Evolutionary conservation across 2,113 vertebrate genomes (phyloP).

Genomic region (Pogonocichla stellata): DNA sequence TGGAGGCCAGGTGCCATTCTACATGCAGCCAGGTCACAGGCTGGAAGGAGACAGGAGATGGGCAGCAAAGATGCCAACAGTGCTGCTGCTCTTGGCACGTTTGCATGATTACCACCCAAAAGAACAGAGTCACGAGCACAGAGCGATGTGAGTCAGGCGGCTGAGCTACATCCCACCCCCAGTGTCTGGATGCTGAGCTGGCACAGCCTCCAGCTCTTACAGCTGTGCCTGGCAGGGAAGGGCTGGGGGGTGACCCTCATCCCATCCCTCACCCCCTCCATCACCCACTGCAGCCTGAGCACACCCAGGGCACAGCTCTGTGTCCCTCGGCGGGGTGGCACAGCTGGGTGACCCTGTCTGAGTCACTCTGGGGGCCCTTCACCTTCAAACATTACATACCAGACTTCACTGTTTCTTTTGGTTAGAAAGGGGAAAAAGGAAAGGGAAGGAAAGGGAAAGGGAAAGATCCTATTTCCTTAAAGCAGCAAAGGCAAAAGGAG

Average conservation of each 20-base stretch:
- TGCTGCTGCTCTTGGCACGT: background rate
- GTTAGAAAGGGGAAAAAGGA: background rate
- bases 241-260: background rate
- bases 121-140: background rate
- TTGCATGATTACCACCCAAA: background rate
- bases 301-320: background rate
- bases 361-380: rapidly evolving
- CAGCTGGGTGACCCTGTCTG: background rate
- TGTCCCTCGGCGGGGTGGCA: rapidly evolving
- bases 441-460: background rate
- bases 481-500: background rate
- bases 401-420: background rate
- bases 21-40: rapidly evolving
- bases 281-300: background rate
- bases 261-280: background rate
- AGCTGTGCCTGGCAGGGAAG: background rate
- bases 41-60: background rate
- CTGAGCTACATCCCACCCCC: background rate
- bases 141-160: background rate
- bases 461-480: background rate
- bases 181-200: background rate
- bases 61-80: background rate
- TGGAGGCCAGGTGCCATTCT: background rate
- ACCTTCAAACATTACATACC: rapidly evolving
- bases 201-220: background rate